A percentile compares a stretch with the other conserved stretches of the same genome.
These are phyloP conservation scores for Oscheius sp. DNA, from an alignment of 2,888 invertebrate species.

Conservation along the genomic window DNA sequence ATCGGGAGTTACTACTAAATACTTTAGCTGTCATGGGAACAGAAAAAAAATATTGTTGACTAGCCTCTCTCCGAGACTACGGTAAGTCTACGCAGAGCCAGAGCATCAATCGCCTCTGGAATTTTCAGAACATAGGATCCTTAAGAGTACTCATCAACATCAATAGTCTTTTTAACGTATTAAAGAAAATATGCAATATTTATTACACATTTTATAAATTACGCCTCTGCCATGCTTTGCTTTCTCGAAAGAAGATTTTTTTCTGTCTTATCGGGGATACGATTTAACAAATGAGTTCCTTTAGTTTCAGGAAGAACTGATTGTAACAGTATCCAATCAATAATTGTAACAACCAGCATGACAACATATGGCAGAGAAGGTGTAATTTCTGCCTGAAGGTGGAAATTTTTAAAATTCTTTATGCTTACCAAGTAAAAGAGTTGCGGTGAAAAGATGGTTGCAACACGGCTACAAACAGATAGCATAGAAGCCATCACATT, in stretches of 20 bases:
- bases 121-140: too few species aligned
- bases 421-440: conserved; percentile 53
- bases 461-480: conserved; percentile 51
- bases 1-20: too few species aligned
- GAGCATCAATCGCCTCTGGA: too few species aligned
- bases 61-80: too few species aligned
- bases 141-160: too few species aligned
- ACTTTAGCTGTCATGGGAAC: too few species aligned
- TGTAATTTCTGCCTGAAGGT: conserved; percentile 17
- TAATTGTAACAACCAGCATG: background rate
- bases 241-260: conserved; percentile 20
- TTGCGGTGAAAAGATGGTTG: conserved; percentile 59
- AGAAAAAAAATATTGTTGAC: too few species aligned
- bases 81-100: too few species aligned
- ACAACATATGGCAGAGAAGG: conserved; percentile 20
- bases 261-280: conserved; percentile 17
- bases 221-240: conserved; percentile 21
- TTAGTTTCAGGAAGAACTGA: conserved; percentile 24
- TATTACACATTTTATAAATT: background rate
- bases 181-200: too few species aligned
- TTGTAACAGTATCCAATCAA: conserved; percentile 24
- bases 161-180: too few species aligned
- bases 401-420: background rate
- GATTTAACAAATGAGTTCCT: conserved; percentile 6
- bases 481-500: conserved; percentile 57